Conservation (phyloP, 1,140 invertebrate genomes). For the Atta colombica region DNA sequence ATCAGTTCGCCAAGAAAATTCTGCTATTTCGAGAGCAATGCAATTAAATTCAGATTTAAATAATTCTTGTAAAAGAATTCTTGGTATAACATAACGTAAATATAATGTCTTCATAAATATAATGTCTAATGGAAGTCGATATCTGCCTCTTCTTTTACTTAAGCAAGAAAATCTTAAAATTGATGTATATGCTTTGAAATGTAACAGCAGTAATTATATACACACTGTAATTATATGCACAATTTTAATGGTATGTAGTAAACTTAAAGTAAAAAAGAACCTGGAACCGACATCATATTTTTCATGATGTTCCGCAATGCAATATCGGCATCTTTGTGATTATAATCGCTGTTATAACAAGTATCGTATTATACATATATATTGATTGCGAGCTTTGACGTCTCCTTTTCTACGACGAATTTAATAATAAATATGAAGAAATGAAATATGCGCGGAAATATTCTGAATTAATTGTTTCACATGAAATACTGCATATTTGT, state of each 20-base stretch:
- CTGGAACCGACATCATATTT: not conserved
- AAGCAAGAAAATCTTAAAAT: not conserved
- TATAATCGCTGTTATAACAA: conserved; percentile 10
- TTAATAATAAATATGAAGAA: not conserved
- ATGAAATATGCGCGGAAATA: not conserved
- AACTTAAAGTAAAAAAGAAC: not conserved
- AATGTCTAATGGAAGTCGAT: not conserved
- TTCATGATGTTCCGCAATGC: not conserved
- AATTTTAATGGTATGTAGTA: not conserved
- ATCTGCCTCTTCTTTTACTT: conserved; percentile 8
- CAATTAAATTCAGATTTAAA: conserved; percentile 33
- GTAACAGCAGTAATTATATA: not conserved
- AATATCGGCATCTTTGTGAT: not conserved
- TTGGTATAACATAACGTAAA: conserved; percentile 6
- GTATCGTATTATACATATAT: not conserved
- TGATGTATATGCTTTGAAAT: not conserved
- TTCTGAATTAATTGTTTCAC: conserved; percentile 4
- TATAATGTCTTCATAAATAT: not conserved
- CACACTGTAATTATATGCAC: not conserved
- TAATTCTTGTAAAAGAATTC: not conserved
- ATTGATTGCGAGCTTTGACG: conserved; percentile 16
- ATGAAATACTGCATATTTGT: not conserved
- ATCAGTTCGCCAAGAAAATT: not conserved
- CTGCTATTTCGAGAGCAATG: not conserved
- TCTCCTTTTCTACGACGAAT: not conserved